Evolutionary conservation across 2,797 vertebrate species (phyloP).

Genomic region (Gymnothorax javanicus): DNA sequence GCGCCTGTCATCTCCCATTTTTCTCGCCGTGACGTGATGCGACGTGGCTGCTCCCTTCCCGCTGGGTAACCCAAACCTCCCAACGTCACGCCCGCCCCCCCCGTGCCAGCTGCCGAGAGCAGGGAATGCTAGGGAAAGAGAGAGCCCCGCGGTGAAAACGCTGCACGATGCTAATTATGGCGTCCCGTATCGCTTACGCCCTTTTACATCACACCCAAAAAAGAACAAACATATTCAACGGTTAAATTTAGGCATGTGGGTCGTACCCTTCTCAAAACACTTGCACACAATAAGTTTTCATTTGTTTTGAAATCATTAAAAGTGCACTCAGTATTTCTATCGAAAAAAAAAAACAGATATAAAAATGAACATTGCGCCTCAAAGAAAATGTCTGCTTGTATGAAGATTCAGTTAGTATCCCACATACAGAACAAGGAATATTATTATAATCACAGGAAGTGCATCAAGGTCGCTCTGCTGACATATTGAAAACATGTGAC

Average conservation of each 20-base stretch:
- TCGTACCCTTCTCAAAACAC: not conserved
- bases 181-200: not conserved
- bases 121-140: not conserved
- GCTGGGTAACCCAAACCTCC: slow-evolving; percentile 43
- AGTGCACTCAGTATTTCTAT: no score
- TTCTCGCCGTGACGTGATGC: slow-evolving; percentile 26
- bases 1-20: slow-evolving; percentile 12
- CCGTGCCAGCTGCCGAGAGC: slow-evolving; percentile 29
- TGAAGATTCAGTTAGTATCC: no score
- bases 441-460: no score
- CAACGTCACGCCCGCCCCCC: slow-evolving; percentile 26
- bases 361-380: no score
- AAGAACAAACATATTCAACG: not conserved
- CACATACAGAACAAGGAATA: no score
- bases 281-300: not conserved
- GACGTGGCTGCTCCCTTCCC: slow-evolving; percentile 5
- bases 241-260: not conserved
- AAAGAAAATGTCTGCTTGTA: no score
- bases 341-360: no score
- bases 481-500: no score
- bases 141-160: slow-evolving; percentile 20
- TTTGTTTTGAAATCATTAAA: not conserved
- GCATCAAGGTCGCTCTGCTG: no score
- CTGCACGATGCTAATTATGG: slow-evolving; percentile 29
- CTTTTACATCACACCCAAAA: not conserved